These are phyloP conservation scores for Arbacia lixula DNA, from an alignment of 53 echinoderm and acorn worm species.

Conservation along the genomic window DNA sequence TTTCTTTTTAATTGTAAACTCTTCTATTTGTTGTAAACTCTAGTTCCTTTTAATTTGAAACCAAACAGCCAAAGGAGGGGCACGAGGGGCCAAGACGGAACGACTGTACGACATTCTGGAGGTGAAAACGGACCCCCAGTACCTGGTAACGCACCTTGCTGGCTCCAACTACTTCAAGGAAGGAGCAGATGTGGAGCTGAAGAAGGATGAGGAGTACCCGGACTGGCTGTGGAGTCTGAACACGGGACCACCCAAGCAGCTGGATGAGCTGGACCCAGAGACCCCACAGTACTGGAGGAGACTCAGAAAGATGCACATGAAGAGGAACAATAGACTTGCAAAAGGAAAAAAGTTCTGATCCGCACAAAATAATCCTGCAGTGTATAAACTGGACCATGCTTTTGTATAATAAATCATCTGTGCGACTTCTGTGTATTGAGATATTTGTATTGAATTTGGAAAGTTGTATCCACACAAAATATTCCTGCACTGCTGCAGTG, in stretches of 20 bases:
- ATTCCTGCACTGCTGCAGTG: too few species aligned
- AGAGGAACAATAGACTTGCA: slow-evolving; percentile 82
- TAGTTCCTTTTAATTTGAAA: not conserved
- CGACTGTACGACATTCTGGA: slow-evolving; percentile 69
- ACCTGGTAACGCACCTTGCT: slow-evolving; percentile 74
- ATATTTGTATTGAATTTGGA: too few species aligned
- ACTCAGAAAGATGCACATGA: slow-evolving; percentile 83
- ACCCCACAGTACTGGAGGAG: slow-evolving; percentile 90
- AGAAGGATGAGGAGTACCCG: slow-evolving; percentile 90
- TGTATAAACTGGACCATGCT: too few species aligned
- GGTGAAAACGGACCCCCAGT: slow-evolving; percentile 85
- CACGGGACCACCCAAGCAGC: slow-evolving; percentile 69
- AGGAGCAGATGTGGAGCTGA: slow-evolving; percentile 76
- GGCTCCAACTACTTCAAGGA: slow-evolving; percentile 91
- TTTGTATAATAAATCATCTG: too few species aligned
- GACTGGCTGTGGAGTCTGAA: slow-evolving; percentile 95
- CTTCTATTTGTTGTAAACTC: too few species aligned
- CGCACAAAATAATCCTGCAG: not conserved
- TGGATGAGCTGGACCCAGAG: slow-evolving; percentile 79
- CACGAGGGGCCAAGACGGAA: slow-evolving; percentile 58
- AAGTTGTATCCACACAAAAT: too few species aligned
- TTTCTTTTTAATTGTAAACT: too few species aligned
- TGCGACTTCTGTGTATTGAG: too few species aligned
- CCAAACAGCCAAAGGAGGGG: slow-evolving; percentile 32
- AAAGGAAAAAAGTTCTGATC: slow-evolving; percentile 72